Conservation (phyloP, 35 echinoderm and acorn worm genomes). For the Holothuria glaberrima region DNA sequence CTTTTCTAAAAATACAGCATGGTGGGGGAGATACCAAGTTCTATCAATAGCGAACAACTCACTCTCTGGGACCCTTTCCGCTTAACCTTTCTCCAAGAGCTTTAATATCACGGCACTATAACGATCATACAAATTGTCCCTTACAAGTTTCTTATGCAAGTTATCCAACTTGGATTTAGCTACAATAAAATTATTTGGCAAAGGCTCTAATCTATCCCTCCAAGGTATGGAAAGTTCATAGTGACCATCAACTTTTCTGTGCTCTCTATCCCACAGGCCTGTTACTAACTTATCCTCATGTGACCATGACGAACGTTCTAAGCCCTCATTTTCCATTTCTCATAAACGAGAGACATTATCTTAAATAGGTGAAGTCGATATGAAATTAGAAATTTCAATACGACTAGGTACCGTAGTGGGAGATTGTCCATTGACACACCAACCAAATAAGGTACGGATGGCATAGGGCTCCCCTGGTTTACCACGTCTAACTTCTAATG, state of each 20-base stretch:
- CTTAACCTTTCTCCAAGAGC: not conserved
- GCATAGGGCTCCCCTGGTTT: constrained; percentile 54
- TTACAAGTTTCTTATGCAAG: not conserved
- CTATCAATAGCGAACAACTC: not conserved
- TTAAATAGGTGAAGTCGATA: constrained; percentile 20
- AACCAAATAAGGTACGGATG: constrained; percentile 50
- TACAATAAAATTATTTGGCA: constrained; percentile 2
- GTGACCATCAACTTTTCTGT: constrained; percentile 25
- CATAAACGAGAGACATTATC: constrained; percentile 31
- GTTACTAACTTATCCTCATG: constrained; percentile 13
- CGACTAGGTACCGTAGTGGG: not conserved
- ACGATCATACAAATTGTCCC: not conserved
- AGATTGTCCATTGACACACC: constrained; percentile 54
- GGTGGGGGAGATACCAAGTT: constrained; percentile 57
- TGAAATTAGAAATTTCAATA: constrained; percentile 45
- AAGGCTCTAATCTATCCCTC: not conserved
- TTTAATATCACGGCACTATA: not conserved
- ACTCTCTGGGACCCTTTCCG: not conserved
- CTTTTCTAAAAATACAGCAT: constrained; percentile 48
- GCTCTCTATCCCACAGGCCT: constrained; percentile 23
- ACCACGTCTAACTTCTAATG: constrained; percentile 47
- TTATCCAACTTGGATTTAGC: not conserved
- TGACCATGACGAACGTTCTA: constrained; percentile 5
- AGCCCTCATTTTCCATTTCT: constrained; percentile 9
- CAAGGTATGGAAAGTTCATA: constrained; percentile 26